Evolutionary conservation across 1,140 invertebrate genomes (phyloP).

Genomic region (Xylocopa sonorina): DNA sequence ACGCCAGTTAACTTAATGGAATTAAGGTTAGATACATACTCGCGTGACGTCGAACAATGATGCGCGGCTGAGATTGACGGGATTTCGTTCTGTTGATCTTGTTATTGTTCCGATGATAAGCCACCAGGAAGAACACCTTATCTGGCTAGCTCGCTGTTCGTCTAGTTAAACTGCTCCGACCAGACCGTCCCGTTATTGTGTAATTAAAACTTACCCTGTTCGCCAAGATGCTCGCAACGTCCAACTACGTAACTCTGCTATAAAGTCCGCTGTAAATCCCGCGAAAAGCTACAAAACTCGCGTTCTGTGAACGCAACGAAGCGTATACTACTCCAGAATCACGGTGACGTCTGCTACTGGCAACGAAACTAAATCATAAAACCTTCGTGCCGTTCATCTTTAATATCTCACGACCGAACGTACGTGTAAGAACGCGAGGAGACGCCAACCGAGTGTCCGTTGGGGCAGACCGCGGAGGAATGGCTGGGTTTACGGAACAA

Average conservation of each 20-base stretch:
- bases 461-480: neutral
- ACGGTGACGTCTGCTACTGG: too few species aligned
- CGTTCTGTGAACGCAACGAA: too few species aligned
- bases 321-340: too few species aligned
- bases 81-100: neutral
- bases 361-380: too few species aligned
- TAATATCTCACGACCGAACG: too few species aligned
- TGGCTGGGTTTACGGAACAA: slow-evolving; percentile 5
- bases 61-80: slow-evolving; percentile 1
- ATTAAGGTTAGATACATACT: slow-evolving; percentile 17
- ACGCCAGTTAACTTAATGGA: slow-evolving; percentile 12
- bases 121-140: neutral
- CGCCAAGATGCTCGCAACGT: too few species aligned
- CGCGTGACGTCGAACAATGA: neutral
- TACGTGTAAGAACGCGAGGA: slow-evolving; percentile 3
- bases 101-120: neutral
- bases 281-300: too few species aligned
- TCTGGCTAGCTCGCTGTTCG: neutral
- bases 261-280: too few species aligned
- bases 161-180: neutral
- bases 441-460: neutral
- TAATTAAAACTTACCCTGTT: neutral
- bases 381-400: too few species aligned
- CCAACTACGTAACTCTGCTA: too few species aligned
- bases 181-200: neutral